phyloP scores from a whole-genome alignment of 2,113 vertebrate genomes.

The Caranx melampygus region DNA sequence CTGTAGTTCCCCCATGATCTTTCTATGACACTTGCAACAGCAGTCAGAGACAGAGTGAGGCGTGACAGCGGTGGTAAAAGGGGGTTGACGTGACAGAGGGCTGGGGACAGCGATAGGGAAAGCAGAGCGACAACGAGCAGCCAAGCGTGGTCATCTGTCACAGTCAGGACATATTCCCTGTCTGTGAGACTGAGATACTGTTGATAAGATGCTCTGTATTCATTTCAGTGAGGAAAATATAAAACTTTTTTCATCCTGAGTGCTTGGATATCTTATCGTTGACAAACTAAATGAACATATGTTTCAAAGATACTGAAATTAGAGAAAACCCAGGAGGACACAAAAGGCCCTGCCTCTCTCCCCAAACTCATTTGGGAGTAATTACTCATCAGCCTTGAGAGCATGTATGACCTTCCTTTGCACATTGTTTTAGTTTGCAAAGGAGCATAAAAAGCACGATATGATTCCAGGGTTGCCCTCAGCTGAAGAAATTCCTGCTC shows the following conservation, averaged over 20 bases:
- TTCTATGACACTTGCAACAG: slow-evolving; percentile 16
- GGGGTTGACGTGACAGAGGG: neutral
- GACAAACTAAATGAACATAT: slow-evolving; percentile 53
- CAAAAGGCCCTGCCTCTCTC: slow-evolving; percentile 25
- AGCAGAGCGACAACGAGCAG: slow-evolving; percentile 25
- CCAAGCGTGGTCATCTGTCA: slow-evolving; percentile 38
- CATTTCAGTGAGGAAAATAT: slow-evolving; percentile 8
- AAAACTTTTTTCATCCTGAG: slow-evolving; percentile 27
- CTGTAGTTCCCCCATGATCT: neutral
- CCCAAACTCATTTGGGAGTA: slow-evolving; percentile 73
- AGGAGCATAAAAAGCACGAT: slow-evolving; percentile 4
- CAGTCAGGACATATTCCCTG: slow-evolving; percentile 17
- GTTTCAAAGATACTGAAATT: slow-evolving; percentile 62
- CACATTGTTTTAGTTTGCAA: slow-evolving; percentile 41
- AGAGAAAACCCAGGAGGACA: slow-evolving; percentile 43
- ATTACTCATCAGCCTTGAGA: slow-evolving; percentile 64
- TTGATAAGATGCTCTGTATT: neutral
- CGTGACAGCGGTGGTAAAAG: slow-evolving; percentile 7
- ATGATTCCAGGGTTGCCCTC: neutral
- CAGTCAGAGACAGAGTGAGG: slow-evolving; percentile 22
- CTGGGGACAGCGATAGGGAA: slow-evolving; percentile 7
- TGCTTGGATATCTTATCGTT: slow-evolving; percentile 16
- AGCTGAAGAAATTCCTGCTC: neutral
- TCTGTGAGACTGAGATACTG: slow-evolving; percentile 27
- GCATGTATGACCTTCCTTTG: slow-evolving; percentile 25